Evolutionary conservation across 1,140 invertebrate species (phyloP).

Genomic region (Panonychus citri): DNA sequence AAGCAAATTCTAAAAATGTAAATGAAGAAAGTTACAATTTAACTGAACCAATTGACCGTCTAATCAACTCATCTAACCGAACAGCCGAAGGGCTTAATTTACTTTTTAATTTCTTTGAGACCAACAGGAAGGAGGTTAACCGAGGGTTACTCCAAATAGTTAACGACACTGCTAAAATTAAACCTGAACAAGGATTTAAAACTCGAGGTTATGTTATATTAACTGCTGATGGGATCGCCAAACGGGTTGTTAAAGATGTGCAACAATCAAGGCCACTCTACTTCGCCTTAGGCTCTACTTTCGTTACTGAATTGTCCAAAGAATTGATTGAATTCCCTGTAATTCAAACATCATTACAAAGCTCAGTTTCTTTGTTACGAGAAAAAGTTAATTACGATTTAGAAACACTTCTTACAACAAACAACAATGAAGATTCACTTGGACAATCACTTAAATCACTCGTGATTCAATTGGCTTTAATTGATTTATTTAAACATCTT

Average conservation of each 20-base stretch:
- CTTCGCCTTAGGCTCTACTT: constrained; percentile 61
- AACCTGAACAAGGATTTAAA: constrained; percentile 6
- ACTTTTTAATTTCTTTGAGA: constrained; percentile 21
- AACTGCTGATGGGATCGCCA: background rate
- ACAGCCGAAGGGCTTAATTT: constrained; percentile 20
- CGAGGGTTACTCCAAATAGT: constrained; percentile 11
- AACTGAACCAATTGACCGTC: constrained; percentile 13
- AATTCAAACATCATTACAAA: constrained; percentile 49
- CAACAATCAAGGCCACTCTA: background rate
- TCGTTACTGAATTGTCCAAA: constrained; percentile 84
- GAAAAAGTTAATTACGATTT: constrained; percentile 35
- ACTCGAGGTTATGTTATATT: constrained; percentile 8
- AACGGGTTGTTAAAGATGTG: constrained; percentile 28
- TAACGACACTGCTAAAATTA: background rate
- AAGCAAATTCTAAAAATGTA: constrained; percentile 25
- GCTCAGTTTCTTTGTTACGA: constrained; percentile 43
- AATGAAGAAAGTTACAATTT: constrained; percentile 1
- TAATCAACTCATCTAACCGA: constrained; percentile 7
- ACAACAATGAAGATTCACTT: constrained; percentile 47
- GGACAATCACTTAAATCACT: constrained; percentile 77
- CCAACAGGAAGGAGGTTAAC: constrained; percentile 17
- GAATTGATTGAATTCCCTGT: constrained; percentile 49
- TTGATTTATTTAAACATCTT: constrained; percentile 24
- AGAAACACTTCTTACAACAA: constrained; percentile 52
- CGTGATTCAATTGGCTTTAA: constrained; percentile 36